Conservation (phyloP, 2,797 vertebrate genomes). For the Podarcis lilfordi region DNA sequence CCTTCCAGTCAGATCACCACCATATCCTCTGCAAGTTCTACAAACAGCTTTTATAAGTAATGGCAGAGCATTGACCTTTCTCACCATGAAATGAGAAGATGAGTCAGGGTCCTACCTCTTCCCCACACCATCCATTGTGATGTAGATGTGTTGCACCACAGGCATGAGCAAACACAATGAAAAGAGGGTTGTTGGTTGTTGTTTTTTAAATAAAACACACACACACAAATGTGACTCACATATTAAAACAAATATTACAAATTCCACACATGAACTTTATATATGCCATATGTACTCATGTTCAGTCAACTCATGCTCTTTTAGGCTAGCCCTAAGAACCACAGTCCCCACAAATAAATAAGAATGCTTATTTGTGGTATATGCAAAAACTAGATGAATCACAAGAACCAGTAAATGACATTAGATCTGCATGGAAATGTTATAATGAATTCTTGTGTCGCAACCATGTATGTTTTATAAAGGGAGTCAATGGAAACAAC, state of each 20-base stretch:
- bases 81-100: background rate
- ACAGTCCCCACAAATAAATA: background rate
- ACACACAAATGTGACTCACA: background rate
- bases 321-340: background rate
- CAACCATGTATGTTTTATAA: conserved; percentile 11
- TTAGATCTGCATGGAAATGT: conserved; percentile 6
- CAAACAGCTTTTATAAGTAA: background rate
- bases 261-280: conserved; percentile 12
- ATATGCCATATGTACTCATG: background rate
- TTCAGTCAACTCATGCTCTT: background rate
- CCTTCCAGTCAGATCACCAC: background rate
- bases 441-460: conserved; percentile 1
- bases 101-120: background rate
- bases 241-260: background rate
- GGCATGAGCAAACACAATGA: background rate
- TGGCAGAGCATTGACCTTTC: background rate
- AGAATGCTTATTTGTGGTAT: background rate
- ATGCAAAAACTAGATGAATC: background rate
- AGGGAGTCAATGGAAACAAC: background rate
- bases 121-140: background rate
- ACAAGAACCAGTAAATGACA: background rate
- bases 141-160: background rate
- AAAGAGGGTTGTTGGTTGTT: background rate
- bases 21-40: background rate
- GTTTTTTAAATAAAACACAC: too few species aligned